Conservation (phyloP, 2,797 vertebrate species). For the Myotis myotis region DNA sequence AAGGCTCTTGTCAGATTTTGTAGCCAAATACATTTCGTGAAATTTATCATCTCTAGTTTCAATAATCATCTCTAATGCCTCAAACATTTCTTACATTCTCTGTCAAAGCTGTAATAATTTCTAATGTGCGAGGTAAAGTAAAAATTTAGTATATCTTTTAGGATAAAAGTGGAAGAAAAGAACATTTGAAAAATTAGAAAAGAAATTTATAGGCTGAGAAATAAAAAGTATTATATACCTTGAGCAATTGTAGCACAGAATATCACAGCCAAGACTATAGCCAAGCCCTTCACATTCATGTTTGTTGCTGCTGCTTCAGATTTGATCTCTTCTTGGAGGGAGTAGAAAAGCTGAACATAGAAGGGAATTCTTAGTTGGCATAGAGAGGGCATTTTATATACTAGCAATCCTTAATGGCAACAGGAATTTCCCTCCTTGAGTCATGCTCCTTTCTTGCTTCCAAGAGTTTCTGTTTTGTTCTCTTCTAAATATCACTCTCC, state of each 20-base stretch:
- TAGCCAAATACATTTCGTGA: not conserved
- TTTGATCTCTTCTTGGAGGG: not conserved
- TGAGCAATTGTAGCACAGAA: constrained; percentile 24
- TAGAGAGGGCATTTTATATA: constrained; percentile 34
- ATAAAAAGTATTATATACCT: constrained; percentile 53
- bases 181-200: constrained; percentile 8
- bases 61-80: not conserved
- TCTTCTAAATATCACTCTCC: not conserved
- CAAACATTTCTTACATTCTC: constrained; percentile 32
- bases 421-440: constrained; percentile 69
- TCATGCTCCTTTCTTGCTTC: constrained; percentile 47
- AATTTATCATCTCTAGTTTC: not conserved
- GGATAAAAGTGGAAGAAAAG: constrained; percentile 45
- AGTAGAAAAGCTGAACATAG: not conserved
- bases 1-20: constrained; percentile 17
- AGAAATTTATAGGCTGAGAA: not conserved
- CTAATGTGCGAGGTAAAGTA: constrained; percentile 2
- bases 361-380: not conserved
- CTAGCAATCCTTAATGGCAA: not conserved
- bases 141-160: not conserved
- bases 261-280: constrained; percentile 15
- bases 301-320: not conserved
- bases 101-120: constrained; percentile 35
- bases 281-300: constrained; percentile 36
- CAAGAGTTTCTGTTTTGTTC: constrained; percentile 57